phyloP scores from a whole-genome alignment of 2,113 vertebrate genomes.

The Xyliphius kryptos region DNA sequence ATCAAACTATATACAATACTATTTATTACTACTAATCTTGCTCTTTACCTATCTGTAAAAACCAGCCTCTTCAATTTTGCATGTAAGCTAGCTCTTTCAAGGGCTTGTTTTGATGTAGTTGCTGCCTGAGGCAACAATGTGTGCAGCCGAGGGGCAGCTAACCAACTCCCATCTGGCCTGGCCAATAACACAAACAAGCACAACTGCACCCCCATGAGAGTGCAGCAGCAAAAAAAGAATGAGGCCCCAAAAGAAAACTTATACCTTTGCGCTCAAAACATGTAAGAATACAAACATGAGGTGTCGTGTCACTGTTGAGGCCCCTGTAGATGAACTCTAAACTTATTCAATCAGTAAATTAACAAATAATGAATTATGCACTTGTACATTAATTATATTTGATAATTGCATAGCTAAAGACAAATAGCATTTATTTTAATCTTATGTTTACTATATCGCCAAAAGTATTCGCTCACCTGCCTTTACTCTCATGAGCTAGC shows the following conservation, averaged over 20 bases:
- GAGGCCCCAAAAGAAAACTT: conserved; percentile 35
- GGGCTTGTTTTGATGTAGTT: conserved; percentile 45
- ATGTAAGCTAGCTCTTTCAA: conserved; percentile 33
- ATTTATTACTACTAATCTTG: conserved; percentile 17
- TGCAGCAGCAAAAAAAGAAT: conserved; percentile 37
- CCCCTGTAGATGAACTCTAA: too few species aligned
- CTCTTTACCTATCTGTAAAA: too few species aligned
- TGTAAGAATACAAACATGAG: conserved; percentile 24
- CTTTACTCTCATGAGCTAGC: too few species aligned
- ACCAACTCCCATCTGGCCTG: conserved; percentile 40
- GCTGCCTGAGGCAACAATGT: conserved; percentile 41
- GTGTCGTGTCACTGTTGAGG: too few species aligned
- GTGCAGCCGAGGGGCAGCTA: conserved; percentile 40
- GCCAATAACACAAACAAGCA: conserved; percentile 44
- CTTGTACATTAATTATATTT: too few species aligned
- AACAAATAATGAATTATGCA: too few species aligned
- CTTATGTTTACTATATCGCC: too few species aligned
- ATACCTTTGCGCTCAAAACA: conserved; percentile 27
- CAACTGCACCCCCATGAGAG: conserved; percentile 30
- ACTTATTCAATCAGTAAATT: too few species aligned
- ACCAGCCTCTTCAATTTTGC: conserved; percentile 28
- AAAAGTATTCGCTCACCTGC: too few species aligned
- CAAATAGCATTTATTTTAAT: too few species aligned
- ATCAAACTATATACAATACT: conserved; percentile 23
- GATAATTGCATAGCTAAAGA: too few species aligned